Evolutionary conservation across 2,113 vertebrate genomes (phyloP), one percentile per base, ranked within the genome.

Genomic region (Merops nubicus): DNA sequence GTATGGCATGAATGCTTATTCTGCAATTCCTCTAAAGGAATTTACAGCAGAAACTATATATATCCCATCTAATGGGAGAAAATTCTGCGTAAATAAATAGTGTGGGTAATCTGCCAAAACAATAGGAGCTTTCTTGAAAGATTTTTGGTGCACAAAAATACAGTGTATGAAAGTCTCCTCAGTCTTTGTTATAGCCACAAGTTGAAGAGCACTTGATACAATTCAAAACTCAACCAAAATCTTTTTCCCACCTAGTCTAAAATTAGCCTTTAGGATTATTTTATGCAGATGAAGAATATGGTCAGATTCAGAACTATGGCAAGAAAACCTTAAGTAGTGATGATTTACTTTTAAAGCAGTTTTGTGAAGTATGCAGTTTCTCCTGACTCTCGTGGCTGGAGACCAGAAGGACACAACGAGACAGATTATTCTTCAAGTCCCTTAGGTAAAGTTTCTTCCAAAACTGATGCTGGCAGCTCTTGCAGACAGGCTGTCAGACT

Each of bases 1-100:
- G 70, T 33, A 81, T 6, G 89, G 59, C 73, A 57, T 33, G 86
- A 91, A 85, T 87, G 88, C 95, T 95, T 89, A 92, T 96, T 76
- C 72, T 69, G 73, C 92, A 89, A 45, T 75, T 94, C 83, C 51
- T 92, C 70, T 38, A 8, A 54, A 93, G 93, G 82, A 85, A 74
- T 93, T 69, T 75, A 43, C 78, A 54, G 65, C 15, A 81, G 85
- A 91, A 87, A 72, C 54, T 65, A 48, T 69, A 12, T 62, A 28
- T 9, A 14, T 88, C 60, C 75, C n/a, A 28, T 7, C 85, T 85
- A 86, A 69, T 10, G 33, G 65, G 63, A 83, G 45, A 79, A 51
- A 65, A 42, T 36, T 67, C 59, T 56, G 22, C 4, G 15, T 19
- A 60, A 68, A 85, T 80, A 62, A 81, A 73, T 57, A 31, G 5